A percentile compares a stretch with the other conserved stretches of the same genome.
phyloP scores from a whole-genome alignment of 2,888 invertebrate genomes.

The Catonia carolina region DNA sequence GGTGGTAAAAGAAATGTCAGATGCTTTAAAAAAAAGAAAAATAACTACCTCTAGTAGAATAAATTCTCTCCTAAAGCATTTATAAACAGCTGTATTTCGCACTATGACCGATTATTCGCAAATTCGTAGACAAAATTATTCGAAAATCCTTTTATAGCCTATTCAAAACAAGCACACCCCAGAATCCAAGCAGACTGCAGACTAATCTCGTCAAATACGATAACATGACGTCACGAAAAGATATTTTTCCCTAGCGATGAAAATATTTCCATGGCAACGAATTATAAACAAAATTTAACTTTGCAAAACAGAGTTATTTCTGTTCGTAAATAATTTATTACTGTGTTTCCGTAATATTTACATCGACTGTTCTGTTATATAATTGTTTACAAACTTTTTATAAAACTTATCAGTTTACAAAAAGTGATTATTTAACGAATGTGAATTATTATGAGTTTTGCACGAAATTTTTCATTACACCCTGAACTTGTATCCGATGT shows the following conservation, averaged over 20 bases:
- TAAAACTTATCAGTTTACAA: too few species aligned
- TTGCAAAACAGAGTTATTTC: background rate
- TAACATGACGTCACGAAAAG: conserved; percentile 5
- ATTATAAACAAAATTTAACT: background rate
- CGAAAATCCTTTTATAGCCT: conserved; percentile 4
- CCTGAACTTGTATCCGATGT: background rate
- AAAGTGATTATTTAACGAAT: too few species aligned
- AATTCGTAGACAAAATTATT: background rate
- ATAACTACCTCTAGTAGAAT: too few species aligned
- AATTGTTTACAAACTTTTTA: too few species aligned
- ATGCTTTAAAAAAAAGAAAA: too few species aligned
- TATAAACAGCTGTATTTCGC: too few species aligned
- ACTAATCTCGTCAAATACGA: conserved; percentile 11
- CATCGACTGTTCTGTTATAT: too few species aligned
- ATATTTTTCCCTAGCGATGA: conserved; percentile 5
- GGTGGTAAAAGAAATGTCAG: too few species aligned
- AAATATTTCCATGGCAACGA: conserved; percentile 1
- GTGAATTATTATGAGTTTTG: conserved; percentile 6
- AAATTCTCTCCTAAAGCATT: too few species aligned
- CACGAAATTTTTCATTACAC: background rate
- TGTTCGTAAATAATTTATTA: conserved; percentile 3
- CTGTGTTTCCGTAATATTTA: background rate
- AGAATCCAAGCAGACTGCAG: conserved; percentile 8
- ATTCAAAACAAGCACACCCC: conserved; percentile 1
- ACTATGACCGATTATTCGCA: too few species aligned